Percentiles rank a stretch among this genome's conserved stretches.
These are phyloP conservation scores for Tretioscincus oriximinensis DNA, from an alignment of 2,113 vertebrate species.

Conservation along the genomic window DNA sequence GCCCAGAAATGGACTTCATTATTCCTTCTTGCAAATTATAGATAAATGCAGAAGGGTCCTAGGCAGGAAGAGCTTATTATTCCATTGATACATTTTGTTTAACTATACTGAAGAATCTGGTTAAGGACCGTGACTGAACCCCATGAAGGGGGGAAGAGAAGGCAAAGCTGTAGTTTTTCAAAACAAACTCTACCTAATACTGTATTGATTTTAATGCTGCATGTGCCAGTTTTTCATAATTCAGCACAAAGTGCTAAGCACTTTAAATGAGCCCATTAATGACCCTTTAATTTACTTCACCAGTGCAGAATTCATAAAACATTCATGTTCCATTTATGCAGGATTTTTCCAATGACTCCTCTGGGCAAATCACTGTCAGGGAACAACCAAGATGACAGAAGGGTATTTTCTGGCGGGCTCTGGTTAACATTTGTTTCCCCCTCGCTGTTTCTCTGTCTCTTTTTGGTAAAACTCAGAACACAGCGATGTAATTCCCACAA, in stretches of 20 bases:
- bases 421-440: neutral
- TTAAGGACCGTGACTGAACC: neutral
- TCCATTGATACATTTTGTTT: neutral
- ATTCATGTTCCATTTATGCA: conserved; percentile 70
- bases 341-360: conserved; percentile 66
- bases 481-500: conserved; percentile 38
- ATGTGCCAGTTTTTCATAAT: conserved; percentile 63
- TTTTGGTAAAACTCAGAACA: neutral
- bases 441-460: conserved; percentile 10
- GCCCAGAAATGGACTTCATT: no score
- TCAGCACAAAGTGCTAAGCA: conserved; percentile 65
- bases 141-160: neutral
- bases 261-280: conserved; percentile 72
- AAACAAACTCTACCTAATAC: conserved; percentile 43
- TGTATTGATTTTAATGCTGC: conserved; percentile 53
- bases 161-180: conserved; percentile 52
- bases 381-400: conserved; percentile 50
- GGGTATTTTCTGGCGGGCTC: conserved; percentile 22
- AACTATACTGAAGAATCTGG: neutral
- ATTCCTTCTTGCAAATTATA: no score
- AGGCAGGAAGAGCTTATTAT: neutral
- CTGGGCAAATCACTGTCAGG: conserved; percentile 47
- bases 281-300: conserved; percentile 73
- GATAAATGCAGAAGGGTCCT: no score
- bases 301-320: conserved; percentile 72